Percentiles rank a stretch among this genome's conserved stretches.
phyloP scores from a whole-genome alignment of 1,140 invertebrate species.

The Nylanderia fulva region DNA sequence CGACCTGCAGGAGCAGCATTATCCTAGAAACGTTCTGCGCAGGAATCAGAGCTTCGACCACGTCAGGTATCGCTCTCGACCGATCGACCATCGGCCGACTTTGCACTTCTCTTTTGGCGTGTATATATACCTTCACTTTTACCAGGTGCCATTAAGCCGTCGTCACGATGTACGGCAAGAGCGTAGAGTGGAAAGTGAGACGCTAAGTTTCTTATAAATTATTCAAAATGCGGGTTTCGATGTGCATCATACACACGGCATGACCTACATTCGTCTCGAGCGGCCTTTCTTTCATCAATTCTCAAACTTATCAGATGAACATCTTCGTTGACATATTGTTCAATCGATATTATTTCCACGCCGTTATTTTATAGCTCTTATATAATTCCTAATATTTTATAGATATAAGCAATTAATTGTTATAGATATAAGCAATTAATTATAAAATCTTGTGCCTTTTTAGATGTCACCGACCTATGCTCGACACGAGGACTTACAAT shows the following conservation, averaged over 20 bases:
- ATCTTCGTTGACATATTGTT: neutral
- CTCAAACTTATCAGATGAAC: neutral
- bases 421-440: too few relatives aligned
- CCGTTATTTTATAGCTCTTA: constrained; percentile 8
- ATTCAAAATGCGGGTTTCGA: constrained; percentile 48
- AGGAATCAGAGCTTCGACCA: constrained; percentile 83
- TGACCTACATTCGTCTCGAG: constrained; percentile 22
- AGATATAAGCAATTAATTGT: too few relatives aligned
- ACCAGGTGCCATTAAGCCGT: constrained; percentile 49
- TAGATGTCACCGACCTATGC: constrained; percentile 72
- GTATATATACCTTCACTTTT: constrained; percentile 50
- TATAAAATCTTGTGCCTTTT: neutral
- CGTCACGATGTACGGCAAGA: constrained; percentile 31
- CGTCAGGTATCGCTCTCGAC: constrained; percentile 69
- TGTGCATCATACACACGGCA: neutral
- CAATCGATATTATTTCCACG: neutral
- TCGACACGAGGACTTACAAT: constrained; percentile 80
- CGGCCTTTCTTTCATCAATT: neutral
- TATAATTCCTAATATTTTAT: neutral
- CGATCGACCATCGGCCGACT: neutral
- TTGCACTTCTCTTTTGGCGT: constrained; percentile 23
- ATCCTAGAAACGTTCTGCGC: constrained; percentile 72
- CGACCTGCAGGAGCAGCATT: constrained; percentile 41
- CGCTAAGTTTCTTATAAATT: constrained; percentile 58
- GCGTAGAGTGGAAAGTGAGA: constrained; percentile 59